Percentiles rank a stretch among this genome's conserved stretches.
Evolutionary conservation across 2,888 invertebrate genomes (phyloP).

Genomic region (Caenorhabditis sp.): DNA sequence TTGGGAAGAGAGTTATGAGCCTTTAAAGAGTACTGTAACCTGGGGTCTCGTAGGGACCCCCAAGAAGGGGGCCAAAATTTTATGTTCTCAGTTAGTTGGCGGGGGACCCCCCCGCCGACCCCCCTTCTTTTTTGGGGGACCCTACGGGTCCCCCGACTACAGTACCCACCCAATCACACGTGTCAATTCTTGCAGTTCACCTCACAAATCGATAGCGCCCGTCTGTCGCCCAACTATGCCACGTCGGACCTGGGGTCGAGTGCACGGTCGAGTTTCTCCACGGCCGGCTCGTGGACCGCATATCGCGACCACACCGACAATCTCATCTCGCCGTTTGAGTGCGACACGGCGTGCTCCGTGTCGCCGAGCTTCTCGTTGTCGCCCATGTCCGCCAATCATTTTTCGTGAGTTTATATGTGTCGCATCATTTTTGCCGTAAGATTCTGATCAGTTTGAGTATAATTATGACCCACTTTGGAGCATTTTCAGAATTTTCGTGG

Average conservation of each 20-base stretch:
- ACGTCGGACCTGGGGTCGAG: conserved; percentile 69
- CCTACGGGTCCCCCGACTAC: too few relatives aligned
- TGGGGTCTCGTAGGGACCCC: too few relatives aligned
- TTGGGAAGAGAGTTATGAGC: too few relatives aligned
- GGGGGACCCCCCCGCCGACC: too few relatives aligned
- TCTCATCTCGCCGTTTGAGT: conserved; percentile 36
- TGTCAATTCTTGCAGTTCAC: conserved; percentile 33
- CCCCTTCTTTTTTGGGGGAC: too few relatives aligned
- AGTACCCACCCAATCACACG: too few relatives aligned
- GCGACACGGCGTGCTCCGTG: conserved; percentile 30
- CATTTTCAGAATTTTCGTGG: too few relatives aligned
- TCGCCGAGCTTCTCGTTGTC: conserved; percentile 32
- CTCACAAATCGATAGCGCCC: conserved; percentile 29
- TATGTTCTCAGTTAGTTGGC: too few relatives aligned
- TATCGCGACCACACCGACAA: conserved; percentile 57
- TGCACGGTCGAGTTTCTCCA: conserved; percentile 62
- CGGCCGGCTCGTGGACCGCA: conserved; percentile 60
- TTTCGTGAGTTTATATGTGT: conserved; percentile 19
- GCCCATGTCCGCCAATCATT: conserved; percentile 32
- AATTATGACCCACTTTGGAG: too few relatives aligned
- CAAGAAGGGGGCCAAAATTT: too few relatives aligned
- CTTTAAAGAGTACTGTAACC: too few relatives aligned
- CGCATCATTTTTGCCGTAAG: not conserved
- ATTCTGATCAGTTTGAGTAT: too few relatives aligned
- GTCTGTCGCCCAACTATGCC: conserved; percentile 66